Percentiles rank a stretch among this genome's conserved stretches.
These are phyloP conservation scores for Clanis bilineata DNA, from an alignment of 2,888 invertebrate genomes.

Conservation along the genomic window DNA sequence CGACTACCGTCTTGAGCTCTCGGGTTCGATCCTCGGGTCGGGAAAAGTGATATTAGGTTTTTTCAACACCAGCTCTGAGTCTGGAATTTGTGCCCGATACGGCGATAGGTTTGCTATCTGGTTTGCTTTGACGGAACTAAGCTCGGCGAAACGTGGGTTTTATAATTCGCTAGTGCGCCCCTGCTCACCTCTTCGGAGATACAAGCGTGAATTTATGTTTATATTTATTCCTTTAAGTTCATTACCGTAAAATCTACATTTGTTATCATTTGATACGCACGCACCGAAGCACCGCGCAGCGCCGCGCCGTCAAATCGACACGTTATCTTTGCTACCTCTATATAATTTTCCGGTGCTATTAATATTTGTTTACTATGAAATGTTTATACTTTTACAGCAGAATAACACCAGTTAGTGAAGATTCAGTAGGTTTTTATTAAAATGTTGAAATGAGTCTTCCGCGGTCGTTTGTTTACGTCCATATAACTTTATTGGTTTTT, in stretches of 20 bases:
- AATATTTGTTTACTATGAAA: conserved; percentile 39
- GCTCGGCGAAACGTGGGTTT: no score
- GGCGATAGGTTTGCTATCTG: no score
- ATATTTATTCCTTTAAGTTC: not conserved
- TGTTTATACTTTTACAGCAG: conserved; percentile 37
- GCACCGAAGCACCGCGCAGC: not conserved
- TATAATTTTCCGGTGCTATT: conserved; percentile 35
- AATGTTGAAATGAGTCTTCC: conserved; percentile 38
- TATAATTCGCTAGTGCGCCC: no score
- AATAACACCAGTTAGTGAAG: conserved; percentile 43
- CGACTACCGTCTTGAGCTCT: no score
- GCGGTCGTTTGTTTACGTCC: conserved; percentile 47
- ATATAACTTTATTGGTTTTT: conserved; percentile 53
- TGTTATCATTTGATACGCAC: conserved; percentile 20
- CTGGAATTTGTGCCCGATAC: no score
- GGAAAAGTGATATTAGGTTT: no score
- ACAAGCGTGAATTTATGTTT: no score
- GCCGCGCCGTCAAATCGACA: conserved; percentile 25
- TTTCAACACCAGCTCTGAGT: no score
- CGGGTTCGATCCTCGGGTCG: no score
- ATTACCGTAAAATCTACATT: conserved; percentile 15
- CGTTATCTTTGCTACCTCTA: conserved; percentile 25
- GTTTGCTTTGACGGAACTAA: no score
- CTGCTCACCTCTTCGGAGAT: no score
- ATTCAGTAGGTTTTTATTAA: conserved; percentile 39